Percentiles rank a stretch among this genome's conserved stretches.
These are phyloP conservation scores for Chaetogeoica ovagalla DNA, from an alignment of 2,888 invertebrate genomes.

Conservation along the genomic window DNA sequence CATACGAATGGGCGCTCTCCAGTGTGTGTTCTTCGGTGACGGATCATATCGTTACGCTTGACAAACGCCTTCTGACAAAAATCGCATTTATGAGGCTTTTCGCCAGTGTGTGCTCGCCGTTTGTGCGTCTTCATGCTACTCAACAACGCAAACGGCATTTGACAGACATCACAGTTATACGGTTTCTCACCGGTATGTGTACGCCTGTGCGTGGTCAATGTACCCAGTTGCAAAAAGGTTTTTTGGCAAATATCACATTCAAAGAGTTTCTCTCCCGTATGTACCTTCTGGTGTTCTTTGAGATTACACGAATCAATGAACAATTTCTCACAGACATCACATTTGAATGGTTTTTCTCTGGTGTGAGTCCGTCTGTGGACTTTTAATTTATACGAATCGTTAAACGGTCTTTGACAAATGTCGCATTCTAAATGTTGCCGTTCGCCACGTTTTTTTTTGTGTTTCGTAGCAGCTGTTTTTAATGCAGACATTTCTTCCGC, in stretches of 20 bases:
- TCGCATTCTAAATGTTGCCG: conserved; percentile 30
- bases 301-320: conserved; percentile 62
- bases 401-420: conserved; percentile 26
- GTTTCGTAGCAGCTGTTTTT: too few species aligned
- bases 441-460: conserved; percentile 21
- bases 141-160: conserved; percentile 21
- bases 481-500: too few species aligned
- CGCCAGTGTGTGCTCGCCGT: conserved; percentile 39
- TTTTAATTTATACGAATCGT: conserved; percentile 61
- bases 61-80: conserved; percentile 32
- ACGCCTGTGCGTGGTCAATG: conserved; percentile 63
- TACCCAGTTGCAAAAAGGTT: conserved; percentile 63
- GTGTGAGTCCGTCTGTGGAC: conserved; percentile 64
- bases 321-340: conserved; percentile 62
- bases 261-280: conserved; percentile 63
- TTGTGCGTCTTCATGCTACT: conserved; percentile 47
- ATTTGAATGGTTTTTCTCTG: conserved; percentile 64
- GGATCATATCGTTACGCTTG: conserved; percentile 38
- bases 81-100: conserved; percentile 38
- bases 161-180: conserved; percentile 60
- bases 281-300: conserved; percentile 61
- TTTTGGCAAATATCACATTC: conserved; percentile 62
- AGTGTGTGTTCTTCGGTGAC: conserved; percentile 35
- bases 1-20: conserved; percentile 37
- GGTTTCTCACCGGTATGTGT: conserved; percentile 62